Conservation (phyloP, 2,113 vertebrate genomes). For the Sorex fumeus region DNA sequence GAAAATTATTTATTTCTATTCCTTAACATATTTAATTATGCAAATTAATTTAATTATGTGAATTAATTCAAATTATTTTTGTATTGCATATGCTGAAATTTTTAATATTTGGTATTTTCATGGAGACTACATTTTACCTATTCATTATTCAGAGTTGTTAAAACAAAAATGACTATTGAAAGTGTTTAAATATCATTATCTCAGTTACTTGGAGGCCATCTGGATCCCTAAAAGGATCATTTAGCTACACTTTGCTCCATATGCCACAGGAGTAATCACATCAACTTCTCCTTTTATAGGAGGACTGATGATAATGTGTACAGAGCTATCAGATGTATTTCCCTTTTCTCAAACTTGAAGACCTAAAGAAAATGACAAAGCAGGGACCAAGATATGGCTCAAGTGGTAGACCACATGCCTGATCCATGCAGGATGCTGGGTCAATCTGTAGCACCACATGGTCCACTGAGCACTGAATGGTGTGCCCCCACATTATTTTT, state of each 20-base stretch:
- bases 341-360: slow-evolving; percentile 29
- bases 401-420: too few species aligned
- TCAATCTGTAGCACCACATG: too few species aligned
- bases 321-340: slow-evolving; percentile 40
- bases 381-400: too few species aligned
- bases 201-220: slow-evolving; percentile 58
- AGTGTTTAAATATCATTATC: slow-evolving; percentile 47
- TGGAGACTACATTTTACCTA: slow-evolving; percentile 23
- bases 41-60: background rate
- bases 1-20: background rate
- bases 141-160: background rate
- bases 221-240: slow-evolving; percentile 67
- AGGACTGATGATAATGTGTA: background rate
- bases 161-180: slow-evolving; percentile 41
- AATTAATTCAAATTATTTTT: slow-evolving; percentile 37
- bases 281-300: slow-evolving; percentile 2
- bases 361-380: background rate
- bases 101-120: slow-evolving; percentile 47
- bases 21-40: background rate
- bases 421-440: too few species aligned
- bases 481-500: too few species aligned
- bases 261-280: slow-evolving; percentile 54
- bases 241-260: slow-evolving; percentile 51
- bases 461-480: too few species aligned
- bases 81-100: slow-evolving; percentile 11